These are phyloP conservation scores for Drosophila lacicola DNA, from an alignment of 2,888 invertebrate species.

Conservation along the genomic window DNA sequence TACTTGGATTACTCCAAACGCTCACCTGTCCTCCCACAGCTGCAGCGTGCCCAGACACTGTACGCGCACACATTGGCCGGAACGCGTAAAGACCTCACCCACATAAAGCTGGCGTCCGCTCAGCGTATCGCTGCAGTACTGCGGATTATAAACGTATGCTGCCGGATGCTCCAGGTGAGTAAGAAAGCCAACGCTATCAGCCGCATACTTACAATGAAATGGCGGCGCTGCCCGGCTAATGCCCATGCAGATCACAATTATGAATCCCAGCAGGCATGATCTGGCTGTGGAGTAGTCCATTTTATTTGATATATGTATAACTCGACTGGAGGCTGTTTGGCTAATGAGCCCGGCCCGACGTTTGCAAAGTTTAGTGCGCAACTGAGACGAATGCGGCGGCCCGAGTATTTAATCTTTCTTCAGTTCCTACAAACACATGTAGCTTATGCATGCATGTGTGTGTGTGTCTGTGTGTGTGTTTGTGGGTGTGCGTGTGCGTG, in stretches of 20 bases:
- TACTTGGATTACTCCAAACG: background rate
- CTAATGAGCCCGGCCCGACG: slow-evolving; percentile 46
- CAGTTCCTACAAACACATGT: slow-evolving; percentile 35
- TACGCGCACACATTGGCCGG: slow-evolving; percentile 80
- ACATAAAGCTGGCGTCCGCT: slow-evolving; percentile 81
- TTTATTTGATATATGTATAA: slow-evolving; percentile 4
- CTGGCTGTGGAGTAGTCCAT: slow-evolving; percentile 22
- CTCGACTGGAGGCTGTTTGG: slow-evolving; percentile 6
- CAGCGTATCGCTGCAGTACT: slow-evolving; percentile 75
- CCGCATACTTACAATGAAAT: slow-evolving; percentile 20
- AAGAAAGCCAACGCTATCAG: background rate
- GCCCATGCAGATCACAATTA: slow-evolving; percentile 11
- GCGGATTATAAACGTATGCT: slow-evolving; percentile 37
- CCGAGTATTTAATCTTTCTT: slow-evolving; percentile 53
- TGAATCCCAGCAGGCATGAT: slow-evolving; percentile 7
- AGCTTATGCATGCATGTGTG: background rate
- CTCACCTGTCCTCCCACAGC: slow-evolving; percentile 83
- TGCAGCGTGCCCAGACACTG: slow-evolving; percentile 82
- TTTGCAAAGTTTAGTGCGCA: slow-evolving; percentile 68
- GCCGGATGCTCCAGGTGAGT: slow-evolving; percentile 3
- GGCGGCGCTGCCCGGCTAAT: slow-evolving; percentile 19
- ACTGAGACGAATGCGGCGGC: slow-evolving; percentile 53
- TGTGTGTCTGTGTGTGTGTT: slow-evolving; percentile 8
- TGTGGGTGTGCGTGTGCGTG: slow-evolving; percentile 11
- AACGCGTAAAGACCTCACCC: slow-evolving; percentile 82